Base-by-base conservation (phyloP, 1,140 invertebrate species). In the Tetragnatha versicolor region DNA sequence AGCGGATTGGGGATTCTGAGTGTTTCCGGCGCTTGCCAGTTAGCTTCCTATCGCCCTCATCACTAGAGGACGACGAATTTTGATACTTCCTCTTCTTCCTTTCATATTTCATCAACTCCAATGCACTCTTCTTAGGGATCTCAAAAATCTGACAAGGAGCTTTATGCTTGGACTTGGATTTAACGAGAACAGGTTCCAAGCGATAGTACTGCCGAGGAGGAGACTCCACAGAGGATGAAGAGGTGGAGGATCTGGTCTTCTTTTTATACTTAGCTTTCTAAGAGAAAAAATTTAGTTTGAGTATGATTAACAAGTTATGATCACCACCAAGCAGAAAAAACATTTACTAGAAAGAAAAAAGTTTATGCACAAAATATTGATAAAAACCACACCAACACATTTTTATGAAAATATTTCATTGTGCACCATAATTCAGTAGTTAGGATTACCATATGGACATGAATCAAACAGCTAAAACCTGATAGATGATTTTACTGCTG, bases 171-270 rank as follows among this genome's bases (percentile, higher is more conserved):
- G 61, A 49, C 27, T 75, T 75, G 9, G 76, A 79, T 37, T 79
- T 79, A 3, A 79, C 22, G 33, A 79, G 51, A 35, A 79, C 65
- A 42, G 76, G 76, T 31, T 79, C 76, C n/a, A 79, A 29, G 22
- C 76, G 22, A 37, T 42, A 79, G 37, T 79, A 79, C n/a, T 79
- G 76, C 29, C 58, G 47, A 22, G 76, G 63, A 5, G 63, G 61
- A 2, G 76, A 79, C 45, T 69, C 65, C n/a, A 27, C 65, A 2
- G 63, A 51, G 2, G 63, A 68, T n/a, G 75, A 66, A 3, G 60
- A 65, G 10, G 68, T 37, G 5, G 70, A 45, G 7, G 70, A 47
- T 31, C 25, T 25, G 25, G 61, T 3, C 20, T 55, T 77, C 27
- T 61, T 39, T 31, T 66, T 77, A 12, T 31, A 35, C 22, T 65